Base-by-base conservation (phyloP, 1,140 invertebrate species). In the Cydia amplana region DNA sequence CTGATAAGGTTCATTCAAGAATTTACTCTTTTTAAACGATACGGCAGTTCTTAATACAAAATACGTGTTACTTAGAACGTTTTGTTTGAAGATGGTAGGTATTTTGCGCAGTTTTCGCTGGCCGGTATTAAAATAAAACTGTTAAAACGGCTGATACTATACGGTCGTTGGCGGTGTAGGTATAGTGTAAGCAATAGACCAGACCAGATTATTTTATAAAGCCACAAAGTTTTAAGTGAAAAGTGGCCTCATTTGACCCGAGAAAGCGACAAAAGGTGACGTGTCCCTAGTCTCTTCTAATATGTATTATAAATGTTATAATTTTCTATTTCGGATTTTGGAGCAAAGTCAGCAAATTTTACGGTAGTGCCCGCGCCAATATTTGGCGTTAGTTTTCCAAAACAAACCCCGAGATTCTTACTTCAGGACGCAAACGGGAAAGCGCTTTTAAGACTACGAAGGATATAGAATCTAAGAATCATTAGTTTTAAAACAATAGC, bases 1-100 rank as follows among this genome's bases (percentile, higher is more conserved):
- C 20, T 60, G 55, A 60, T 60, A 60, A 60, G 55, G 16, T 60
- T 60, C 55, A 60, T 60, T 60, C 55, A 60, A 60, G 55, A 60
- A 18, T 60, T n/a, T 23, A 60, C 20, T 6, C 7, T 2, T 60
- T 51, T 60, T 23, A 23, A 60, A 60, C 7, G 20, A 60, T 23
- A 60, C 20, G 55, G 20, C 20, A 23, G 20, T 23, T 60, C 51
- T 60, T 12, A 60, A 23, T 60, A 23, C 9, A 12, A 9, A 14
- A 10, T 12, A 23, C n/a, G 1, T 10, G 55, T 60, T 20, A 60
- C 16, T 60, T 60, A 23, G 0, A 9, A 60, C 55, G n/a, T 60
- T 60, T 60, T 60, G 55, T 23, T 60, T 18, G 20, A 60, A 23
- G 9, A 55, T 55, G 51, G 51, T 55, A 60, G 3, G 55, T 60